Conservation (phyloP, 30 jellyfish, hydroid and myxozoan species). For the Morbakka virulenta region DNA sequence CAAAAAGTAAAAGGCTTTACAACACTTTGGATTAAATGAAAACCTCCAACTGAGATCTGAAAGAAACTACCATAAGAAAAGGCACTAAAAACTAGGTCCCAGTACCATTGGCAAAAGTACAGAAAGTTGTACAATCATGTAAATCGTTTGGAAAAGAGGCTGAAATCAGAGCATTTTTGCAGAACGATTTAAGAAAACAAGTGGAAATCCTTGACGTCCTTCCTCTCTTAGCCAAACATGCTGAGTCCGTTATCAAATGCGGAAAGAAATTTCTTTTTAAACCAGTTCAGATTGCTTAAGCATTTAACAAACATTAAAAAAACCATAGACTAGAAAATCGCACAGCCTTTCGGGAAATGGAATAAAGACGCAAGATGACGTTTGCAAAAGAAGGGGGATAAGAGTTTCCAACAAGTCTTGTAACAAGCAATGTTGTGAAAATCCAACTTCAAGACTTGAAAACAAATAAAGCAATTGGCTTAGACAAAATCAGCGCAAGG, state of each 20-base stretch:
- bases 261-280: conserved; percentile 6
- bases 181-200: conserved; percentile 22
- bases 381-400: conserved; percentile 50
- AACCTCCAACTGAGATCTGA: conserved; percentile 33
- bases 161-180: conserved; percentile 54
- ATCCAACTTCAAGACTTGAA: conserved; percentile 35
- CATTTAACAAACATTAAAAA: background rate
- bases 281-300: conserved; percentile 38
- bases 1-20: conserved; percentile 37
- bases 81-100: conserved; percentile 36
- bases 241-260: background rate
- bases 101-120: conserved; percentile 48
- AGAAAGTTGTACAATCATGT: conserved; percentile 24
- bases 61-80: conserved; percentile 46
- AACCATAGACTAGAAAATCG: conserved; percentile 5
- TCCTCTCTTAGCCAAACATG: conserved; percentile 22
- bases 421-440: conserved; percentile 57
- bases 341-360: conserved; percentile 16
- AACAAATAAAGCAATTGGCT: conserved; percentile 56
- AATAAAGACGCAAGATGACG: conserved; percentile 19
- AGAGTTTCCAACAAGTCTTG: conserved; percentile 44
- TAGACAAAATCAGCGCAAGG: conserved; percentile 52
- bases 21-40: conserved; percentile 37
- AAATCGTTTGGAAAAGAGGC: conserved; percentile 53
- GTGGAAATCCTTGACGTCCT: conserved; percentile 34